Percentiles rank a stretch among this genome's conserved stretches.
Evolutionary conservation across 2,797 vertebrate genomes (phyloP).

Genomic region (Lithobates pipiens): DNA sequence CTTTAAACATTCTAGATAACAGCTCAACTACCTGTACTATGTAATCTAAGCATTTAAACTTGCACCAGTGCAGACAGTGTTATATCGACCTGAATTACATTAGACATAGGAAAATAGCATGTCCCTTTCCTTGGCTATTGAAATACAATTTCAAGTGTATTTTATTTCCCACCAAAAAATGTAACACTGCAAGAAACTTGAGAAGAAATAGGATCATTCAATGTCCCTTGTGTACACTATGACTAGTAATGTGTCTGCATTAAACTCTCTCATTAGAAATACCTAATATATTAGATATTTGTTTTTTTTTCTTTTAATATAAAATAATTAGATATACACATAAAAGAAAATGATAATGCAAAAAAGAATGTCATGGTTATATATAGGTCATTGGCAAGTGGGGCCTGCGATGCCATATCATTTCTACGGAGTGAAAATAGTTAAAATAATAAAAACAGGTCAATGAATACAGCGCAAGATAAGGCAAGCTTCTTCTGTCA

Average conservation of each 20-base stretch:
- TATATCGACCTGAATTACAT: not conserved
- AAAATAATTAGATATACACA: not conserved
- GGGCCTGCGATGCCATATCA: constrained; percentile 28
- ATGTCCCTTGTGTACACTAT: too few relatives aligned
- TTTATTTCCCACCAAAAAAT: not conserved
- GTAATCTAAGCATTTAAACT: not conserved
- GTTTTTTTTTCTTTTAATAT: not conserved
- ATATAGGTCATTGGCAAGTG: not conserved
- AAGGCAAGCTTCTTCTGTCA: not conserved
- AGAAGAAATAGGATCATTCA: not conserved
- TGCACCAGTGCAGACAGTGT: not conserved
- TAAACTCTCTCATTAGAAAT: too few relatives aligned
- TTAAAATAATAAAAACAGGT: not conserved
- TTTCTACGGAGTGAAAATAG: not conserved
- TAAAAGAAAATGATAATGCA: too few relatives aligned
- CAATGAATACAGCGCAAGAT: not conserved
- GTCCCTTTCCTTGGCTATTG: not conserved
- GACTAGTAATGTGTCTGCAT: too few relatives aligned
- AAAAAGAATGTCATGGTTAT: not conserved
- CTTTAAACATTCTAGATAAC: not conserved
- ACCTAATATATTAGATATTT: not conserved
- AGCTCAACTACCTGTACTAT: not conserved
- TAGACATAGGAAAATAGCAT: not conserved
- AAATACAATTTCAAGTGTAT: not conserved
- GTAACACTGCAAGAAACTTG: not conserved